Evolutionary conservation across 2,888 invertebrate species (phyloP).

Genomic region (Lepidocyrtoides sp.): DNA sequence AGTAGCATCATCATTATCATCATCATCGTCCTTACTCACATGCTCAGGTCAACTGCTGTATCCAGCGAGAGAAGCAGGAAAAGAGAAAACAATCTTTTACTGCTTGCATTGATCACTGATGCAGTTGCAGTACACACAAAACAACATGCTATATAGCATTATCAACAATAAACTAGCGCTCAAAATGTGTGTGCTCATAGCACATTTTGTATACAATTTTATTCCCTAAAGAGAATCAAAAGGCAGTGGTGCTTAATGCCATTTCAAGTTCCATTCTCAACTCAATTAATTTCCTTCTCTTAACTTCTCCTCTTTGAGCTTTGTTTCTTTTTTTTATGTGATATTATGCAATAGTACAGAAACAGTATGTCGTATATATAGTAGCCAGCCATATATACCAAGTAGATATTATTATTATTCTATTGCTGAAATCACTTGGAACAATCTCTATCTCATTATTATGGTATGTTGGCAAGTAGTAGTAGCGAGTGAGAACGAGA

Average conservation of each 20-base stretch:
- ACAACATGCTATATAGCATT: too few relatives aligned
- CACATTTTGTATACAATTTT: constrained; percentile 24
- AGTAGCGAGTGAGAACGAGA: not conserved
- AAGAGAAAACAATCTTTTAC: constrained; percentile 40
- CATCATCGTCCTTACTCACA: too few relatives aligned
- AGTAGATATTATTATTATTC: not conserved
- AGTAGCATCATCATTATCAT: not conserved
- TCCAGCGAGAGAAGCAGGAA: not conserved
- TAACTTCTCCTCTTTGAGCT: not conserved
- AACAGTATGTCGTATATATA: not conserved
- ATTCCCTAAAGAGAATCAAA: constrained; percentile 45
- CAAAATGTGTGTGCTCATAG: not conserved
- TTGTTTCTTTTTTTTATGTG: not conserved
- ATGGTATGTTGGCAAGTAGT: constrained; percentile 31
- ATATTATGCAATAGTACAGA: not conserved
- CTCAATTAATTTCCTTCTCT: constrained; percentile 71
- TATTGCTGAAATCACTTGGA: constrained; percentile 59
- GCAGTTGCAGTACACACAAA: not conserved
- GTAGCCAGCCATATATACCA: too few relatives aligned
- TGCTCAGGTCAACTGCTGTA: constrained; percentile 32
- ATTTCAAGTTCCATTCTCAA: constrained; percentile 68
- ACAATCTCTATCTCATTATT: constrained; percentile 75
- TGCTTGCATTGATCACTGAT: constrained; percentile 11
- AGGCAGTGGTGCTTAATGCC: constrained; percentile 53
- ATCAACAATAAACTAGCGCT: not conserved